Evolutionary conservation across 2,888 invertebrate species (phyloP), one percentile per base, ranked within the genome.

Genomic region (Zaprionus lineosus): DNA sequence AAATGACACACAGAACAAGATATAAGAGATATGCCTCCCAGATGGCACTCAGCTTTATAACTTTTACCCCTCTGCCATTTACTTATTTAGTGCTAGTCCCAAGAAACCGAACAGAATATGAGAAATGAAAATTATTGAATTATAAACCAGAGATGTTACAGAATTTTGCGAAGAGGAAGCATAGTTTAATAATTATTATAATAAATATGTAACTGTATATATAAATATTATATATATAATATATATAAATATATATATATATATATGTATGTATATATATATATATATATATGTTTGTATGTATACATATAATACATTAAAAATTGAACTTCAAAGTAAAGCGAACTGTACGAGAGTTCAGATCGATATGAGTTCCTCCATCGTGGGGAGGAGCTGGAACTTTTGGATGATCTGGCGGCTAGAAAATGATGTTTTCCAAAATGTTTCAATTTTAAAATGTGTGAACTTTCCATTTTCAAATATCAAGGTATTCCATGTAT

Each of bases 161-260:
- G 48, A 48, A 59, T 63, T 68, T 84, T 78, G 72, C 64, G 65
- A 53, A 62, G 53, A 66, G 51, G 78, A 34, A 64, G 57, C 77
- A 65, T 78, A 84, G 73, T 82, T 74, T 72, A 82, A 84, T 55
- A 74, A 63, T n/a, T n/a, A n/a, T n/a, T n/a, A n/a, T n/a, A n/a
- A n/a, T n/a, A n/a, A n/a, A n/a, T n/a, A n/a, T n/a, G n/a, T n/a
- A n/a, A n/a, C n/a, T n/a, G n/a, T n/a, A n/a, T n/a, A n/a, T n/a
- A n/a, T 53, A 78, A 84, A 70, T 70, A 73, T 83, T 83, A 77
- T 79, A 59, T 53, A 62, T 73, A 58, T 73, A 57, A 24, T 21
- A 21, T 29, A 26, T 14, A 41, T 26, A 50, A 16, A 40, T 31
- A 61, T 53, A 28, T 51, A 44, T 33, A 40, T 52, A 41, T 51